Evolutionary conservation across 2,113 vertebrate genomes (phyloP).

Genomic region (Psilopsiagon aymara): DNA sequence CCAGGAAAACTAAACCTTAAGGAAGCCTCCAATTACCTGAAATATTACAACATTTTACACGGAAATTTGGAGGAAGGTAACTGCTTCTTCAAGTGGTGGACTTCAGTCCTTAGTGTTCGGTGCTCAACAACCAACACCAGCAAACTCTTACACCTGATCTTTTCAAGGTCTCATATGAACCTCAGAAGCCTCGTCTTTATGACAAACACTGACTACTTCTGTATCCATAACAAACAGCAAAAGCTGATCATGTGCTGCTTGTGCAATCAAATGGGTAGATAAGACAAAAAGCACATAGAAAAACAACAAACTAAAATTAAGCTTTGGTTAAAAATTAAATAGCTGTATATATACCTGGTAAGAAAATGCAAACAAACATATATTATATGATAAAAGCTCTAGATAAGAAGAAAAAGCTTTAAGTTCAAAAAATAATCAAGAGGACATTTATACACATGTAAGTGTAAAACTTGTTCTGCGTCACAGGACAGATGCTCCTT

Average conservation of each 20-base stretch:
- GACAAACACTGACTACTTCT: neutral
- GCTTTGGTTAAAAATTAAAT: conserved; percentile 52
- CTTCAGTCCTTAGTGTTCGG: neutral
- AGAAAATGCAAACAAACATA: neutral
- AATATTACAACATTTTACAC: neutral
- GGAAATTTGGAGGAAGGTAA: neutral
- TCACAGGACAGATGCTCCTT: neutral
- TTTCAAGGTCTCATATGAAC: neutral
- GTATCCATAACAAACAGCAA: neutral
- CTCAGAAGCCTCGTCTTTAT: neutral
- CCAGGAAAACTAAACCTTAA: neutral
- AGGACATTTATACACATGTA: neutral
- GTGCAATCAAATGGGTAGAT: neutral
- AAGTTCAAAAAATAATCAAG: neutral
- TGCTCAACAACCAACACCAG: neutral
- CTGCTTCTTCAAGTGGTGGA: neutral
- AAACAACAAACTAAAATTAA: conserved; percentile 5
- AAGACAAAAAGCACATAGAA: neutral
- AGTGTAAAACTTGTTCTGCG: neutral
- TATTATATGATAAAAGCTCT: neutral
- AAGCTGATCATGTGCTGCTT: neutral
- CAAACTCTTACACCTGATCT: neutral
- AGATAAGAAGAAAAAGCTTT: neutral
- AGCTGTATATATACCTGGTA: neutral
- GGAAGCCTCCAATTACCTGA: neutral